Evolutionary conservation across 2,113 vertebrate species (phyloP).

Genomic region (Pelodiscus sinensis): DNA sequence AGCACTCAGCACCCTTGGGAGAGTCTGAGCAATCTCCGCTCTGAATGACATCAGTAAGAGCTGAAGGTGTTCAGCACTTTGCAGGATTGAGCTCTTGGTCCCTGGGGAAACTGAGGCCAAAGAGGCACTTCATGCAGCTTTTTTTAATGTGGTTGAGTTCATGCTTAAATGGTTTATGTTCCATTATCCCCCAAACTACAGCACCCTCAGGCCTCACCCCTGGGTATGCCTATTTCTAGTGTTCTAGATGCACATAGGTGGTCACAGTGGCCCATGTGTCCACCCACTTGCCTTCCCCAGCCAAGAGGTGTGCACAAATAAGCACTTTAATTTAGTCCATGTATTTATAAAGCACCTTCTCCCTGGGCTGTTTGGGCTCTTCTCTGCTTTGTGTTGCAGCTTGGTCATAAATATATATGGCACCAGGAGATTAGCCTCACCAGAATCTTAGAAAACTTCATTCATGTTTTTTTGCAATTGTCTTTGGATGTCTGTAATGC

Average conservation of each 20-base stretch:
- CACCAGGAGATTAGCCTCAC: not conserved
- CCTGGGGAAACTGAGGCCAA: not conserved
- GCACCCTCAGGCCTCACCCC: not conserved
- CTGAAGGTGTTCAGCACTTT: not conserved
- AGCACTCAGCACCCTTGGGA: not conserved
- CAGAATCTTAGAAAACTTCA: not conserved
- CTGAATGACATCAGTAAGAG: not conserved
- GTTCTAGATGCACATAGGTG: not conserved
- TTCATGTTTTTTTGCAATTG: not conserved
- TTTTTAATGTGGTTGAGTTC: not conserved
- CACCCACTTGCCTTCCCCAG: not conserved
- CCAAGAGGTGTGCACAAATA: not conserved
- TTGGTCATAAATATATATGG: not conserved
- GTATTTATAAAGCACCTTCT: not conserved
- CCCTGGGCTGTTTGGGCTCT: not conserved
- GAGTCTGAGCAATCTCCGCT: not conserved
- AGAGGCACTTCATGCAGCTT: not conserved
- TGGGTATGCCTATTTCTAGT: not conserved
- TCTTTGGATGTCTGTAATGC: not conserved
- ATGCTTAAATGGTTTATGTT: not conserved
- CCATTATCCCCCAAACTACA: not conserved
- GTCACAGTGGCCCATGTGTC: not conserved
- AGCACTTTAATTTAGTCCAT: not conserved
- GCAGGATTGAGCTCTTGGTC: not conserved
- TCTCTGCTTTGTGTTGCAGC: not conserved